Evolutionary conservation across 2,888 invertebrate species (phyloP), one percentile per base, ranked within the genome.

Genomic region (Meiosimyza platycephala): DNA sequence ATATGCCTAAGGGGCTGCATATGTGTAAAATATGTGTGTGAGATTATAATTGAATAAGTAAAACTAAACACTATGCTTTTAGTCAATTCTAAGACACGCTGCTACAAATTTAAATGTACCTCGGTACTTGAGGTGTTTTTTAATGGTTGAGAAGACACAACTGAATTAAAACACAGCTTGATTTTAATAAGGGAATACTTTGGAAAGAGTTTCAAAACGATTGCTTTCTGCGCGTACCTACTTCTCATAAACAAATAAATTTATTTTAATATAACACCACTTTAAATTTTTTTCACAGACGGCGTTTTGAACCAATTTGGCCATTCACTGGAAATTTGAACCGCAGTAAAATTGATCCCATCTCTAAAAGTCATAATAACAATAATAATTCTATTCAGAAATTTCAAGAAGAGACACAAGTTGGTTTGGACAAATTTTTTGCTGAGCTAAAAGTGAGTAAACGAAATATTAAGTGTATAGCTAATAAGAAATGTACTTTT

Each of bases 401-500:
- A 12, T 83, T 83, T 74, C 79, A 80, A 62, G 70, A 60, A 6
- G 72, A 76, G 63, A 80, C 82, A 11, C 77, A 76, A 13, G 73
- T 75, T 6, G 77, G 78, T 62, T 82, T 84, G 74, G 67, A 79
- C n/a, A 62, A 74, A 15, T 80, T 83, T 65, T 64, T 81, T 0
- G 76, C 76, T 51, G 77, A 79, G 12, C 70, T 81, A 2, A 71
- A 76, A 72, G 78, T 78, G 62, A 51, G 68, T 52, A 55, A 2
- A 33, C n/a, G 28, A 63, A 6, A 59, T 60, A 73, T 16, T 71
- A 48, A 63, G 33, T 68, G 0, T 57, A 16, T 16, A 47, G 13
- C 9, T 40, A 0, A 57, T 55, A 40, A n/a, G 28, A 47, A 67
- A 40, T 72, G 48, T 60, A 59, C 18, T 47, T 47, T 52, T 33